These are phyloP conservation scores for Podargus strigoides DNA, from an alignment of 2,797 vertebrate genomes.

Conservation along the genomic window DNA sequence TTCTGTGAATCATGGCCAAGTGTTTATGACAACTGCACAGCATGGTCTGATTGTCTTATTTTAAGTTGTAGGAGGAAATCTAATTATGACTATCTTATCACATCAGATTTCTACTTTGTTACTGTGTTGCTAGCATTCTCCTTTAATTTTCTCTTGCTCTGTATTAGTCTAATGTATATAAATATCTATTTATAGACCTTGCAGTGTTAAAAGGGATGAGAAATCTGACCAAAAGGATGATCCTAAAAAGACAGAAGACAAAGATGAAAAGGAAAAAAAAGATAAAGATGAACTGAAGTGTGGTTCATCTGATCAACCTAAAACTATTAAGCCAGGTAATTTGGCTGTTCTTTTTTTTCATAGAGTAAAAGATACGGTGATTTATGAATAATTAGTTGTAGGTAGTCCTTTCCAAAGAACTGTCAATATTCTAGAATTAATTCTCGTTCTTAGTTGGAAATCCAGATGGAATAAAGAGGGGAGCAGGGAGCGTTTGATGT, in stretches of 20 bases:
- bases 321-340: conserved; percentile 73
- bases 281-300: conserved; percentile 81
- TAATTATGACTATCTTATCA: neutral
- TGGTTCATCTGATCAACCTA: conserved; percentile 69
- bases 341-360: neutral
- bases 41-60: neutral
- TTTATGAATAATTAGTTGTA: neutral
- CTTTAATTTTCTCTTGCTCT: neutral
- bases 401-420: neutral
- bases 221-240: conserved; percentile 83
- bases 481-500: neutral
- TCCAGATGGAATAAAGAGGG: neutral
- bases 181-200: conserved; percentile 39
- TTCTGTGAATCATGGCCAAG: neutral
- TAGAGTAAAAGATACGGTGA: neutral
- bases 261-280: conserved; percentile 72
- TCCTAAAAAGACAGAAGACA: conserved; percentile 74
- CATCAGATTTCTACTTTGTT: neutral
- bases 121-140: neutral
- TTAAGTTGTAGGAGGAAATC: neutral
- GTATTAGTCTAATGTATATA: neutral
- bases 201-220: conserved; percentile 73
- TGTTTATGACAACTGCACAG: neutral
- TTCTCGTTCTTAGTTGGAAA: neutral
- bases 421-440: neutral